Conservation (phyloP, 2,113 vertebrate genomes). For the Nettapus auritus region DNA sequence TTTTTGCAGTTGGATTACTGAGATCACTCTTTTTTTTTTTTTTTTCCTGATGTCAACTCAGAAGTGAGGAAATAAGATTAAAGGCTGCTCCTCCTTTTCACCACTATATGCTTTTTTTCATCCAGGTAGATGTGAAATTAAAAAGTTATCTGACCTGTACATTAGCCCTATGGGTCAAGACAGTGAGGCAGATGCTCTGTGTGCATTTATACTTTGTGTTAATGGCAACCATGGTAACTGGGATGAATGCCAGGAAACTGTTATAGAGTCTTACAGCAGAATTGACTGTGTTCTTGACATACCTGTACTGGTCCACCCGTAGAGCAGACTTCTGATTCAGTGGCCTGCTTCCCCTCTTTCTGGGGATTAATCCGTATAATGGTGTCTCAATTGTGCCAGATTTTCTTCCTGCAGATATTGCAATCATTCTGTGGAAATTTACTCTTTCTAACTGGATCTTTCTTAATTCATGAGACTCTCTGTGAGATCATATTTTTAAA, state of each 20-base stretch:
- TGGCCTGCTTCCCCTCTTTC: not conserved
- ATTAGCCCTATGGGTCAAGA: not conserved
- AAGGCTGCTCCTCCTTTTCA: not conserved
- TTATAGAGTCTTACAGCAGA: not conserved
- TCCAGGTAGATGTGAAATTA: not conserved
- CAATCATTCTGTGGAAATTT: not conserved
- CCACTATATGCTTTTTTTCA: not conserved
- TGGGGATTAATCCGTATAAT: not conserved
- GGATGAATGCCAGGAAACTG: not conserved
- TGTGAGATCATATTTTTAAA: not conserved
- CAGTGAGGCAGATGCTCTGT: not conserved
- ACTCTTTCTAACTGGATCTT: not conserved
- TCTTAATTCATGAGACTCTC: not conserved
- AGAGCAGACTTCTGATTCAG: not conserved
- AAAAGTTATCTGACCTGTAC: not conserved
- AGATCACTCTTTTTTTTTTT: not conserved
- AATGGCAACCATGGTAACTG: not conserved
- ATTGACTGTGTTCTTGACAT: not conserved
- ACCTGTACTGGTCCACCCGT: not conserved
- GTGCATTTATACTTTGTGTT: not conserved
- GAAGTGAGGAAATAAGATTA: constrained; percentile 9
- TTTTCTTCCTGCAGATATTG: not conserved
- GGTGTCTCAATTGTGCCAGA: not conserved
- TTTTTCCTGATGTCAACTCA: not conserved
- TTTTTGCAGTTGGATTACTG: not conserved